Percentiles rank a stretch among this genome's conserved stretches.
Evolutionary conservation across 2,797 vertebrate species (phyloP).

Genomic region (Glossophaga mutica): DNA sequence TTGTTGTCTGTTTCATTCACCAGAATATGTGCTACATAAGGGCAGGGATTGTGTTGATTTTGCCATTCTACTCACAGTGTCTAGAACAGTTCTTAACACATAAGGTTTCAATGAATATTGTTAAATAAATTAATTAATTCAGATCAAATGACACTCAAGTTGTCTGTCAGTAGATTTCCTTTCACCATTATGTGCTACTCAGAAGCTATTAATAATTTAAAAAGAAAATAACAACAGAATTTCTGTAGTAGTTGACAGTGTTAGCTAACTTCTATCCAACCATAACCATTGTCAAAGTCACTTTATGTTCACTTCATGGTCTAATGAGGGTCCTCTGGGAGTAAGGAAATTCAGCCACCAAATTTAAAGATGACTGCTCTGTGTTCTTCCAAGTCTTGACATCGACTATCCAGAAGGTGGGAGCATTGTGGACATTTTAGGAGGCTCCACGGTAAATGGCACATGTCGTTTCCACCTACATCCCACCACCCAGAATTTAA

Average conservation of each 20-base stretch:
- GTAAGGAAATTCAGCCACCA: background rate
- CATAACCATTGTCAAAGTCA: background rate
- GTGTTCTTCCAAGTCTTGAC: background rate
- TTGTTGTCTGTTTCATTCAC: background rate
- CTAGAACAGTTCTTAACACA: background rate
- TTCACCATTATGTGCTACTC: background rate
- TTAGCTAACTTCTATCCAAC: background rate
- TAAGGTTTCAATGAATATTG: background rate
- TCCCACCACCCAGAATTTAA: background rate
- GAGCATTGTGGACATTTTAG: background rate
- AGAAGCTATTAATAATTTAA: background rate
- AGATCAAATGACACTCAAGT: background rate
- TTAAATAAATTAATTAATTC: background rate
- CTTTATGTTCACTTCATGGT: background rate
- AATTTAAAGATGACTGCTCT: background rate
- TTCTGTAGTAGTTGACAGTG: background rate
- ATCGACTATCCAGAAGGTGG: background rate
- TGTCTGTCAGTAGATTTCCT: background rate
- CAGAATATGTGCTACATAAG: background rate
- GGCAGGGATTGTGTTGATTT: background rate
- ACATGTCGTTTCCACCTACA: background rate
- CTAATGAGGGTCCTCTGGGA: background rate
- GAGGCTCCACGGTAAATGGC: background rate
- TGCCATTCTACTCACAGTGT: background rate
- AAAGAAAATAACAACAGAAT: background rate